Evolutionary conservation across 2,888 invertebrate genomes (phyloP).

Genomic region (Eupithecia exiguata): DNA sequence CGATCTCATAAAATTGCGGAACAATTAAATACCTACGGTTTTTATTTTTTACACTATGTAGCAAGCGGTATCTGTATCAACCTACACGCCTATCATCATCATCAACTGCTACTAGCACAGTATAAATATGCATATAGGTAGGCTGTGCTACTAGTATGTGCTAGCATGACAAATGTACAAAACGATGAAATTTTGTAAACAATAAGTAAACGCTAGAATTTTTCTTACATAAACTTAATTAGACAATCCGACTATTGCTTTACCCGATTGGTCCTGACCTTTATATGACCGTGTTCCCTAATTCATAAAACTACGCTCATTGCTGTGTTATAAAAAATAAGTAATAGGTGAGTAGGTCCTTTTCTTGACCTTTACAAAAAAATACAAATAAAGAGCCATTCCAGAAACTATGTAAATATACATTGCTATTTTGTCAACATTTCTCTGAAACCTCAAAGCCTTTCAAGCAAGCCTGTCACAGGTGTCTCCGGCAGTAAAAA

Average conservation of each 20-base stretch:
- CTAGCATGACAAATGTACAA: neutral
- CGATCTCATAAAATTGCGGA: neutral
- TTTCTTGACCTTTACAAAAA: neutral
- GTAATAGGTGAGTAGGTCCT: too few relatives aligned
- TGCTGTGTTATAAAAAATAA: too few relatives aligned
- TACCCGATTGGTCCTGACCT: neutral
- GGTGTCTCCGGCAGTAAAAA: slow-evolving; percentile 40
- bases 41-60: neutral
- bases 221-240: neutral
- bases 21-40: neutral
- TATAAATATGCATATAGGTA: too few relatives aligned
- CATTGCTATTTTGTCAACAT: neutral
- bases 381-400: neutral
- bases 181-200: neutral
- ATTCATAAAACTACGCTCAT: neutral
- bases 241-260: neutral
- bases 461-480: slow-evolving; percentile 27
- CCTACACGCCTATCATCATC: neutral
- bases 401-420: neutral
- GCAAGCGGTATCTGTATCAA: neutral
- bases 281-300: neutral
- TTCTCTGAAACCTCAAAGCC: slow-evolving; percentile 18
- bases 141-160: too few relatives aligned
- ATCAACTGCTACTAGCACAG: too few relatives aligned
- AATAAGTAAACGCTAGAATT: neutral